Evolutionary conservation across 2,888 invertebrate species (phyloP).

Genomic region (Sphecodes monilicornis): DNA sequence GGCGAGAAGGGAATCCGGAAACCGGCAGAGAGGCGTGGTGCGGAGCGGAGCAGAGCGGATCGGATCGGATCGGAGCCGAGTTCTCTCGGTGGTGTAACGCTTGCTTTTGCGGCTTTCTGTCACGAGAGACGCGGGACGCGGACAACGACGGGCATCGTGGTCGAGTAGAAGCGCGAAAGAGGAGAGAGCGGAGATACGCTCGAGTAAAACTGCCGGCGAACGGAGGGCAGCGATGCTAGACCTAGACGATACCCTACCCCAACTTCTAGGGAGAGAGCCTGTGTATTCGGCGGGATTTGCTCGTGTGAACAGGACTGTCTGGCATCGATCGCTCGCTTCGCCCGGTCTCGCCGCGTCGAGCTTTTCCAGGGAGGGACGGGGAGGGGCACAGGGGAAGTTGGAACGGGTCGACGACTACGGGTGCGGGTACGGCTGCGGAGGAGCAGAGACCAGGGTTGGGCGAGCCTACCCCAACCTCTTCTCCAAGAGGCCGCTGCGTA

Average conservation of each 20-base stretch:
- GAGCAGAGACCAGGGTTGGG: constrained; percentile 57
- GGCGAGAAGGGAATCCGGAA: constrained; percentile 43
- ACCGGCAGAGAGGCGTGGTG: constrained; percentile 13
- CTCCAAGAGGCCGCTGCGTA: constrained; percentile 75
- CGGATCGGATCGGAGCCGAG: neutral
- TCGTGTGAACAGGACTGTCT: constrained; percentile 84
- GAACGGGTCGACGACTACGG: constrained; percentile 39
- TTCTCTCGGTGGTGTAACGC: constrained; percentile 22
- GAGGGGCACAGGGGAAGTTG: constrained; percentile 58
- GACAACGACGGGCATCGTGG: constrained; percentile 38
- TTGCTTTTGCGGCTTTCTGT: constrained; percentile 40
- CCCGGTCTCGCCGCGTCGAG: constrained; percentile 65
- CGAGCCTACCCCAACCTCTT: constrained; percentile 84
- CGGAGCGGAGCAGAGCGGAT: neutral
- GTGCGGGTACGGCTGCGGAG: neutral
- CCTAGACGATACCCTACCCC: constrained; percentile 49
- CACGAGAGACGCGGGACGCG: constrained; percentile 29
- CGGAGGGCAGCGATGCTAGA: constrained; percentile 14
- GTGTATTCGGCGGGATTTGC: constrained; percentile 81
- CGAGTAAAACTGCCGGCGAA: constrained; percentile 1
- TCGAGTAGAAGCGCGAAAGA: constrained; percentile 36
- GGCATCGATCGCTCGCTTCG: constrained; percentile 82
- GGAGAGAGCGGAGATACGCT: constrained; percentile 3
- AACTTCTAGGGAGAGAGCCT: constrained; percentile 48
- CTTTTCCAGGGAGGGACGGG: constrained; percentile 52